phyloP scores from a whole-genome alignment of 2,797 vertebrate species.

The Acanthurus leucopareius region DNA sequence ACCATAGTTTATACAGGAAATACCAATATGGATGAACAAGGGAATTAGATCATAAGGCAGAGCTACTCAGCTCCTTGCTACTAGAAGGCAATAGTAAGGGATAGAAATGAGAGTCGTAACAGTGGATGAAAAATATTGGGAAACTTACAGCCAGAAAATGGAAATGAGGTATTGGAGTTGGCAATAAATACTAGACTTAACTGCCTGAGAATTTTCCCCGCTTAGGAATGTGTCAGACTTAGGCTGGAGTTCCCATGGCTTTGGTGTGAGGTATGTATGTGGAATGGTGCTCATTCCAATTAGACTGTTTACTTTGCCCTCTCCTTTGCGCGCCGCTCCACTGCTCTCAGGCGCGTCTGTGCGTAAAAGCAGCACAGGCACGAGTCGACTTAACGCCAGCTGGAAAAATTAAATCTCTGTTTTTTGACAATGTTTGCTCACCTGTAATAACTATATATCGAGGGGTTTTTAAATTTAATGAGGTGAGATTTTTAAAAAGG shows the following conservation, averaged over 20 bases:
- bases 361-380: constrained; percentile 69
- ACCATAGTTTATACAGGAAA: constrained; percentile 83
- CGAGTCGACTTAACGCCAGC: constrained; percentile 33
- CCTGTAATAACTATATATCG: neutral
- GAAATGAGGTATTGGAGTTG: constrained; percentile 85
- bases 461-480: neutral
- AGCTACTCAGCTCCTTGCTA: constrained; percentile 47
- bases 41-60: constrained; percentile 76
- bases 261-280: constrained; percentile 84
- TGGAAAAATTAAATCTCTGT: constrained; percentile 35
- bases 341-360: constrained; percentile 63
- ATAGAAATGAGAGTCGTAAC: constrained; percentile 65
- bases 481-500: neutral
- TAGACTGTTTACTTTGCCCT: constrained; percentile 83
- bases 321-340: constrained; percentile 64
- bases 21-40: constrained; percentile 79
- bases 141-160: constrained; percentile 77
- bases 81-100: constrained; percentile 57
- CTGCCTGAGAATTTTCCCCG: constrained; percentile 83
- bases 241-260: constrained; percentile 83
- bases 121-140: constrained; percentile 76
- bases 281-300: constrained; percentile 83
- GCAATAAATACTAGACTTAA: constrained; percentile 79
- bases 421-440: constrained; percentile 37
- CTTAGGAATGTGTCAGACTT: constrained; percentile 84